phyloP scores from a whole-genome alignment of 30 jellyfish, hydroid and myxozoan genomes.

The Aurelia aurita region DNA sequence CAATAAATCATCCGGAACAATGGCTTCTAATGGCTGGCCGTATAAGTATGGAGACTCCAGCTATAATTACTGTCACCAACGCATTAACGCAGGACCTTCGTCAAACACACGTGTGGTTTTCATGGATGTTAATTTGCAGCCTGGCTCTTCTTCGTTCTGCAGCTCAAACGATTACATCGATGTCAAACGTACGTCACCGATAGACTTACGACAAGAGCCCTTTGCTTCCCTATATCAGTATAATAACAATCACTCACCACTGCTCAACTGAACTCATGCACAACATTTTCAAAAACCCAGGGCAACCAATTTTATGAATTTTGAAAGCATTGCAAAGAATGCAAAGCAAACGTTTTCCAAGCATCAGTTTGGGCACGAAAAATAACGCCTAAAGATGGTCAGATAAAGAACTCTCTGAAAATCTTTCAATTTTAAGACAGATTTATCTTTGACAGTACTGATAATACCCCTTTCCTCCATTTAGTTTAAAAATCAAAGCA shows the following conservation, averaged over 20 bases:
- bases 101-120: neutral
- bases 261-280: neutral
- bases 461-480: too few relatives aligned
- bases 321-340: too few relatives aligned
- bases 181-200: neutral
- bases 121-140: neutral
- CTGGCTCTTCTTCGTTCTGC: neutral
- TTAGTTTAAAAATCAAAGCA: too few relatives aligned
- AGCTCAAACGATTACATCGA: slow-evolving; percentile 1
- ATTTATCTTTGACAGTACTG: too few relatives aligned
- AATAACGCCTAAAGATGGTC: too few relatives aligned
- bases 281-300: too few relatives aligned
- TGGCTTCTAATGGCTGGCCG: neutral
- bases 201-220: neutral
- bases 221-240: neutral
- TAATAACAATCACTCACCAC: neutral
- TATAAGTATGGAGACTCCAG: neutral
- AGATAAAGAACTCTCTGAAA: too few relatives aligned
- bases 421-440: too few relatives aligned
- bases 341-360: too few relatives aligned
- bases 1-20: too few relatives aligned
- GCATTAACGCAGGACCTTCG: neutral
- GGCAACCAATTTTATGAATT: too few relatives aligned
- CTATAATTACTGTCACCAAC: neutral
- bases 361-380: too few relatives aligned